A percentile compares a stretch with the other conserved stretches of the same genome.
phyloP scores from a whole-genome alignment of 2,888 invertebrate species.

The Drosophila lacicola region DNA sequence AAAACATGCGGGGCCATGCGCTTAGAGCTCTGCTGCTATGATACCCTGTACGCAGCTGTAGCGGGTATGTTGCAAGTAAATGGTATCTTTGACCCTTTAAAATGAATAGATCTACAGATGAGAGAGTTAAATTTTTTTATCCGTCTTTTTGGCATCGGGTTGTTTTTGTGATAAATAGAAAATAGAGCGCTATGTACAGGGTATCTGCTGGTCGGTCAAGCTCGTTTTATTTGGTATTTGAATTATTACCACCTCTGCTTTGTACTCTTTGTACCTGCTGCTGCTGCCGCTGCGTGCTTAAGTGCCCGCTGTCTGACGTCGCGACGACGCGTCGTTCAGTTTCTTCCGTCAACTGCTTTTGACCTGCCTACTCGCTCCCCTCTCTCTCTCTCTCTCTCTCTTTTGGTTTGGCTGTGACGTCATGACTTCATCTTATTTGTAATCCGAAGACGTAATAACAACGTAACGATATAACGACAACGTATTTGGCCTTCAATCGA shows the following conservation, averaged over 20 bases:
- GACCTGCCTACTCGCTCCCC: constrained; percentile 29
- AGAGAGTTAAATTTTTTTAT: too few relatives aligned
- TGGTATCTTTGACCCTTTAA: too few relatives aligned
- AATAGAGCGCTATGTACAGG: background rate
- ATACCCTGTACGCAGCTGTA: constrained; percentile 7
- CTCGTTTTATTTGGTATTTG: constrained; percentile 10
- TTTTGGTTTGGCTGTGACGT: constrained; percentile 40
- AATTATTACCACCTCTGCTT: constrained; percentile 54
- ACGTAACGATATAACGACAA: constrained; percentile 35
- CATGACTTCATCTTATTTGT: constrained; percentile 44
- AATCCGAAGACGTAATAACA: constrained; percentile 51
- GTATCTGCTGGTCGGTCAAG: constrained; percentile 4
- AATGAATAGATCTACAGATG: too few relatives aligned
- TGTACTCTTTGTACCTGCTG: constrained; percentile 41
- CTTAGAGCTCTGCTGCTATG: constrained; percentile 11
- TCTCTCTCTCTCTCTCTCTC: background rate
- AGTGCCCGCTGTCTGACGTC: constrained; percentile 40
- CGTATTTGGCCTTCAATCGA: constrained; percentile 58
- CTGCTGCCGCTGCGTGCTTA: constrained; percentile 58
- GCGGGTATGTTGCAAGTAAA: background rate
- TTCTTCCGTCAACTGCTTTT: constrained; percentile 47
- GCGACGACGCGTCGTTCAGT: constrained; percentile 31
- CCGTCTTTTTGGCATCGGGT: too few relatives aligned
- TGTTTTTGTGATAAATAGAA: too few relatives aligned
- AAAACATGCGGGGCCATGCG: constrained; percentile 7